Evolutionary conservation across 2,113 vertebrate genomes (phyloP).

Genomic region (Podarcis raffonei): DNA sequence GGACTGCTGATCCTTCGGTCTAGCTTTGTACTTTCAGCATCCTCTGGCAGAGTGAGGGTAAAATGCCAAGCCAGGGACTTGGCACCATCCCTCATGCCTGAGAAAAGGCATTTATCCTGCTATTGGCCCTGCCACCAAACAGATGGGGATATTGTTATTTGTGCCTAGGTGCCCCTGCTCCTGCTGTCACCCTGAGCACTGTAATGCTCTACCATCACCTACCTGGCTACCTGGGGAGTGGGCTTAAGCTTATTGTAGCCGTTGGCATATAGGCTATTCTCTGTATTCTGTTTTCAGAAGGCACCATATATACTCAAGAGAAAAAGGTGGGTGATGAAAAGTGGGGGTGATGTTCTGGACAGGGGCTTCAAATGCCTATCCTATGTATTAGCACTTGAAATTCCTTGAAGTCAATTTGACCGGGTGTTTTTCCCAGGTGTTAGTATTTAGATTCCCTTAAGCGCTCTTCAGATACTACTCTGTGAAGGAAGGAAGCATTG

Average conservation of each 20-base stretch:
- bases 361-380: too few relatives aligned
- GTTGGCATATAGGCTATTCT: too few relatives aligned
- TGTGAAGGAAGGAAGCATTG: neutral
- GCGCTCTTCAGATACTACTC: neutral
- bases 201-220: neutral
- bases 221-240: neutral
- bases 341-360: too few relatives aligned
- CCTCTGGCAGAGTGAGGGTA: neutral
- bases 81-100: slow-evolving; percentile 4
- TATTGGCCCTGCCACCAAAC: neutral
- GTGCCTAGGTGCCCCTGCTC: neutral
- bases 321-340: neutral
- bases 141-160: neutral
- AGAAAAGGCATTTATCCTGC: slow-evolving; percentile 9
- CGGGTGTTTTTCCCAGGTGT: neutral
- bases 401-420: neutral
- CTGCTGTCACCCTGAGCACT: neutral
- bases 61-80: slow-evolving; percentile 10
- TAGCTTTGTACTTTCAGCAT: neutral
- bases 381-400: neutral
- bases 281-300: neutral
- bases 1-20: neutral
- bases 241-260: neutral
- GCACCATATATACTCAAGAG: neutral
- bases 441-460: neutral